Evolutionary conservation across 2,888 invertebrate genomes (phyloP), one percentile per base, ranked within the genome.

Genomic region (Scaptomyza cyrtandrae): DNA sequence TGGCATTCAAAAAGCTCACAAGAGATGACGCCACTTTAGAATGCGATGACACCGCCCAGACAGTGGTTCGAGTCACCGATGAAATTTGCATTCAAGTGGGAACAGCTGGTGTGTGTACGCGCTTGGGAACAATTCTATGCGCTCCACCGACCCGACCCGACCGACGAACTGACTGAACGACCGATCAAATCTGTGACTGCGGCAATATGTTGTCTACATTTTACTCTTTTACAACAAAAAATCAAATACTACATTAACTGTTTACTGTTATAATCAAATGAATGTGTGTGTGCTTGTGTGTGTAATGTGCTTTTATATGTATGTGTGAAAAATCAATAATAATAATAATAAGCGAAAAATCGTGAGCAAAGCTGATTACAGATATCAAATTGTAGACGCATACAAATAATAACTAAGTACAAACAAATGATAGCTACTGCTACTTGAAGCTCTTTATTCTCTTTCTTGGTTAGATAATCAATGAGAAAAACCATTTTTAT

Each of bases 21-120:
- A 80, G 6, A 91, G 91, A 91, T 91, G 91, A 90, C 89, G 91
- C 91, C 88, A 90, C 84, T 77, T 59, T 16, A 65, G 56, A 53
- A 71, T 45, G 53, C 6, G 33, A 24, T 61, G 45, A 37, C 53
- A 45, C 35, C 50, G n/a, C 39, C 13, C n/a, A 19, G 37, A 45
- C 35, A 9, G n/a, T 39, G 83, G 77, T 83, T 70, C 6, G 55
- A 61, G 78, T 70, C 72, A 9, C 19, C 35, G 62, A 37, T 63
- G 31, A 55, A 35, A 54, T 19, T 39, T 14, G 24, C 27, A 63
- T 31, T 19, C 44, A 44, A 44, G 13, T 69, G 81, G 73, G 79
- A 75, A 80, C 80, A 81, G 67, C 64, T 60, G 56, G 63, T 48
- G 54, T 24, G 24, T 37, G 60, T 41, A 71, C 57, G 45, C 52